Base-by-base conservation (phyloP, 64 coral and sea anemone species). In the Astreopora myriophthalma region DNA sequence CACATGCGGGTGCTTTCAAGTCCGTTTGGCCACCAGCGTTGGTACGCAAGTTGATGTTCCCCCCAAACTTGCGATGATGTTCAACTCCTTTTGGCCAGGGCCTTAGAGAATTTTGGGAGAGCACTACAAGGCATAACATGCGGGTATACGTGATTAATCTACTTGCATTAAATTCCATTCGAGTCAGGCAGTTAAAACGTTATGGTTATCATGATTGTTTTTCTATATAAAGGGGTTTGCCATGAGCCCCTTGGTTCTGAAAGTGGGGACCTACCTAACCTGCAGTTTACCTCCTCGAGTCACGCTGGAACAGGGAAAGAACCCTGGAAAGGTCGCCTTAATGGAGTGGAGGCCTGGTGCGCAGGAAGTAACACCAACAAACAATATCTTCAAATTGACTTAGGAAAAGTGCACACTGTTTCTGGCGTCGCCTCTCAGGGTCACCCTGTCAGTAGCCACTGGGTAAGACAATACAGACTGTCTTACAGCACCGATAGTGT, bases 351-450 rank as follows among this genome's bases (percentile, higher is more conserved):
- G 19, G 83, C 84, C 23, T 95, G 94, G 89, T 95, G 94, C 51
- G 89, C 94, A 48, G 75, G 55, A 8, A 5, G n/a, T 9, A 95
- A 69, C 52, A 51, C 82, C 17, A 20, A 5, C 20, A 23, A 72
- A 3, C 94, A 84, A 71, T 88, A 86, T 69, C 33, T 92, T 22
- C 57, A 95, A 28, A 48, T 95, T 26, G 94, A 95, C 35, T 65
- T 95, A 42, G 83, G 80, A 12, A 66, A 33, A 23, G 4, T 68
- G 24, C 35, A 28, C 22, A 69, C 51, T n/a, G 35, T 95, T 11
- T 69, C 69, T 17, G 11, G 64, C 46, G 17, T 95, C 5, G 94
- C 84, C 12, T 66, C 40, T 8, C 94, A 95, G 49, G 94, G 93
- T 19, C 70, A 87, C 37, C 69, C 38, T 20, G 35, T 34, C 10